These are phyloP conservation scores for Gortyna flavago DNA, from an alignment of 2,888 invertebrate genomes.

Conservation along the genomic window DNA sequence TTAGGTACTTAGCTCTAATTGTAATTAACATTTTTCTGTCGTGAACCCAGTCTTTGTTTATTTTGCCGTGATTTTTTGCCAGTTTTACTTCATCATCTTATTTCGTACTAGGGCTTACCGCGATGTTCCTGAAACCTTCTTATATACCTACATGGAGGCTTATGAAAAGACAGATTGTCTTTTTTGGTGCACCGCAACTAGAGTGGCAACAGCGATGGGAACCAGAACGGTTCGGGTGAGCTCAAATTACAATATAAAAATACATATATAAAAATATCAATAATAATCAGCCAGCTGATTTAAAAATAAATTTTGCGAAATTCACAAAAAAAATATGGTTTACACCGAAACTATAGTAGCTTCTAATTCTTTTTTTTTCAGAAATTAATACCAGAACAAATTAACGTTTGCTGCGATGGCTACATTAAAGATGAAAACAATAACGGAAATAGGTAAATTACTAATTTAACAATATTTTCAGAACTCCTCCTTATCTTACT, in stretches of 20 bases:
- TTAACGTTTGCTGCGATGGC: slow-evolving; percentile 65
- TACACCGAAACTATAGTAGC: not conserved
- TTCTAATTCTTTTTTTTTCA: slow-evolving; percentile 44
- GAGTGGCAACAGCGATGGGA: slow-evolving; percentile 59
- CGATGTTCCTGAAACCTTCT: slow-evolving; percentile 65
- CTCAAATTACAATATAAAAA: not conserved
- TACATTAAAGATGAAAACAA: slow-evolving; percentile 55
- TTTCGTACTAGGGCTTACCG: slow-evolving; percentile 43
- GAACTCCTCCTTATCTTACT: not conserved
- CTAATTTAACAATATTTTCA: not conserved
- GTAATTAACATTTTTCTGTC: not conserved
- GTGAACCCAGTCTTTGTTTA: not conserved
- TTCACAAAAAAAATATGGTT: not conserved
- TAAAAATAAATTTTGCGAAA: not conserved
- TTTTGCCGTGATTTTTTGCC: not conserved
- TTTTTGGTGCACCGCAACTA: slow-evolving; percentile 64
- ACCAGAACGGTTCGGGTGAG: slow-evolving; percentile 61
- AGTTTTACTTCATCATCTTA: not conserved
- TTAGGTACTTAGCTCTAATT: not conserved
- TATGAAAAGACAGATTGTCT: slow-evolving; percentile 60
- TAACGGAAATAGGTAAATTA: slow-evolving; percentile 50
- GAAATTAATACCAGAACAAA: slow-evolving; percentile 56
- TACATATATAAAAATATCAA: too few species aligned
- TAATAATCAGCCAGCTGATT: not conserved
- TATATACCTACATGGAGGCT: slow-evolving; percentile 63